These are phyloP conservation scores for Hypercompe scribonia DNA, from an alignment of 2,888 invertebrate genomes.

Conservation along the genomic window DNA sequence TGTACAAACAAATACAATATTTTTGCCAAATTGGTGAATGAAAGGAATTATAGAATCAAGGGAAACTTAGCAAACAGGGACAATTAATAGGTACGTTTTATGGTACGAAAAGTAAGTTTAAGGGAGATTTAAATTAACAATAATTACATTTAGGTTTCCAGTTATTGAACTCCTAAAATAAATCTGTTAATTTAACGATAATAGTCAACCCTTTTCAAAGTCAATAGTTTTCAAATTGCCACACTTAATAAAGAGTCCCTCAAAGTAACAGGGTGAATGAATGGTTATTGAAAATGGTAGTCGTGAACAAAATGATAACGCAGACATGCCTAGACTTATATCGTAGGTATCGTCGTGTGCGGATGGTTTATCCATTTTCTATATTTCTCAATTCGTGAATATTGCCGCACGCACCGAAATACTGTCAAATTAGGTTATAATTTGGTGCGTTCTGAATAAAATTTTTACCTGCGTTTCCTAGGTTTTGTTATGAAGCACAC, in stretches of 20 bases:
- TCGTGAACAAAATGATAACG: conserved; percentile 54
- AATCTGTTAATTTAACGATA: conserved; percentile 10
- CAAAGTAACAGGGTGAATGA: conserved; percentile 42
- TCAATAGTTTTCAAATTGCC: conserved; percentile 37
- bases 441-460: conserved; percentile 34
- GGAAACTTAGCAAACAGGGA: conserved; percentile 33
- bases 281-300: conserved; percentile 47
- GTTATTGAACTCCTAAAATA: not conserved
- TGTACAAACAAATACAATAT: conserved; percentile 55
- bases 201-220: conserved; percentile 16
- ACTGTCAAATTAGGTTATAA: conserved; percentile 30
- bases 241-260: conserved; percentile 27
- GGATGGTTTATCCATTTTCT: conserved; percentile 30
- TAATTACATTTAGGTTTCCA: not conserved
- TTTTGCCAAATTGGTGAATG: conserved; percentile 66
- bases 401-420: too few species aligned
- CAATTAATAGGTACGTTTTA: conserved; percentile 12
- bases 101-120: conserved; percentile 22
- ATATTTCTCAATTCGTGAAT: conserved; percentile 19
- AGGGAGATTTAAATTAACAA: not conserved
- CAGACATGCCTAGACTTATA: conserved; percentile 56
- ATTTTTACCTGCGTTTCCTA: conserved; percentile 37
- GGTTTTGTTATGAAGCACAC: too few species aligned
- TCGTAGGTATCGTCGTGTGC: conserved; percentile 39
- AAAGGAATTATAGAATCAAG: conserved; percentile 45